phyloP scores from a whole-genome alignment of 1,140 invertebrate genomes.

The Cyrtorhinus lividipennis region DNA sequence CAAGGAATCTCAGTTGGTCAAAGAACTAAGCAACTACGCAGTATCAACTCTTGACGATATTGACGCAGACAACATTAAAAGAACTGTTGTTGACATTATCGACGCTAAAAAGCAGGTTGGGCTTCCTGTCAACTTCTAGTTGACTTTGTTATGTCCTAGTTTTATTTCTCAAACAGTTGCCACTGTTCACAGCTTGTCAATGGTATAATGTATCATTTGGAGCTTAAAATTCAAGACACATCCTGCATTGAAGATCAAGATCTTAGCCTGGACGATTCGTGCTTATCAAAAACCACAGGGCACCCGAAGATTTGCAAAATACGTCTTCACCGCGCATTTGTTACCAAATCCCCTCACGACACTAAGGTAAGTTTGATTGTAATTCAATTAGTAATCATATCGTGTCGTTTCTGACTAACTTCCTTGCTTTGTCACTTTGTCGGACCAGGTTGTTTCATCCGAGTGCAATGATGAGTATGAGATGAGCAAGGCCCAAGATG shows the following conservation, averaged over 20 bases:
- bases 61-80: constrained; percentile 22
- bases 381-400: background rate
- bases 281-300: constrained; percentile 8
- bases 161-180: background rate
- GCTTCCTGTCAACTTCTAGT: no score
- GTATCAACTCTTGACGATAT: constrained; percentile 22
- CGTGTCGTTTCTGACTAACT: no score
- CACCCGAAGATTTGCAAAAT: constrained; percentile 21
- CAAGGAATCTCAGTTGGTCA: background rate
- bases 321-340: constrained; percentile 19
- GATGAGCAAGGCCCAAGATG: constrained; percentile 6
- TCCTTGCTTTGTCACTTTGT: no score
- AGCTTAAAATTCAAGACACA: constrained; percentile 14
- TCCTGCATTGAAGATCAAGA: constrained; percentile 19
- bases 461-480: constrained; percentile 18
- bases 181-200: constrained; percentile 21
- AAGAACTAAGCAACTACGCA: constrained; percentile 18
- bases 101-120: constrained; percentile 23
- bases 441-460: constrained; percentile 20
- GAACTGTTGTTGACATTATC: constrained; percentile 17
- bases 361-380: constrained; percentile 18
- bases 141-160: no score
- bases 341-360: constrained; percentile 22
- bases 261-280: constrained; percentile 1
- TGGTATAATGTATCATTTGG: constrained; percentile 24